Evolutionary conservation across 2,113 vertebrate species (phyloP).

Genomic region (Lynx canadensis): DNA sequence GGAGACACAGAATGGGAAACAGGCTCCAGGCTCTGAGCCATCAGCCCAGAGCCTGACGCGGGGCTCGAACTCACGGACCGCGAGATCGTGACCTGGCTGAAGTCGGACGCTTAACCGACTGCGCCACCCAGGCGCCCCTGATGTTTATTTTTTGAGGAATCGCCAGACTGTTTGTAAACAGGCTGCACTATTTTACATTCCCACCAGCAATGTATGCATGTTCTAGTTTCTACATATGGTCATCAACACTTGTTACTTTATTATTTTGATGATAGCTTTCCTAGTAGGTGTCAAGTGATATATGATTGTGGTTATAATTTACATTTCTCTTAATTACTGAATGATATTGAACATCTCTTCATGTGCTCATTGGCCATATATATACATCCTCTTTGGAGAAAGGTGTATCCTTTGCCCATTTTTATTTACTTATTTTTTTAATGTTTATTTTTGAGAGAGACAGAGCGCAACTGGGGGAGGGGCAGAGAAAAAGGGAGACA

Average conservation of each 20-base stretch:
- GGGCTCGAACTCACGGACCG: too few species aligned
- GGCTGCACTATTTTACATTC: background rate
- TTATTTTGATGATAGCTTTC: background rate
- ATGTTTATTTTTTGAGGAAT: background rate
- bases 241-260: background rate
- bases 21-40: too few species aligned
- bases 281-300: background rate
- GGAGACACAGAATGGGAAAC: too few species aligned
- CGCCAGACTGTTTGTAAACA: background rate
- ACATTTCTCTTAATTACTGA: background rate
- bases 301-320: background rate
- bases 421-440: background rate
- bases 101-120: too few species aligned
- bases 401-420: background rate
- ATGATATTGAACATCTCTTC: background rate
- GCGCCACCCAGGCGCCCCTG: too few species aligned
- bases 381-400: background rate
- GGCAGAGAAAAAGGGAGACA: too few species aligned
- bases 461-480: too few species aligned
- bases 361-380: background rate
- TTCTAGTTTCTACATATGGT: background rate
- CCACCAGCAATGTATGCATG: background rate
- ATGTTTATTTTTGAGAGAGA: too few species aligned
- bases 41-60: too few species aligned
- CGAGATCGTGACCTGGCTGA: too few species aligned